phyloP scores from a whole-genome alignment of 2,113 vertebrate genomes.

The Pheucticus melanocephalus region DNA sequence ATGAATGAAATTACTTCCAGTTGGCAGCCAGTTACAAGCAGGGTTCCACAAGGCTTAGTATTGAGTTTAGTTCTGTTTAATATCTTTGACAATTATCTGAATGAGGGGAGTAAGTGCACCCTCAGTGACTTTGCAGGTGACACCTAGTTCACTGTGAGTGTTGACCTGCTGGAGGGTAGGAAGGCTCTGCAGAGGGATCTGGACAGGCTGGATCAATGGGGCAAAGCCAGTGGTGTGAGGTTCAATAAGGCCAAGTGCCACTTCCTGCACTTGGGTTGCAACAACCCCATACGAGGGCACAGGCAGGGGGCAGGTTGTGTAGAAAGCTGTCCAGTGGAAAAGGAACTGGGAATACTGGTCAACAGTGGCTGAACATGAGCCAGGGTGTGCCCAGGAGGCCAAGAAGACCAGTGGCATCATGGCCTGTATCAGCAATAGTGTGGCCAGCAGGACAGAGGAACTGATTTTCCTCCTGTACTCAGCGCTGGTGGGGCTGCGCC shows the following conservation, averaged over 20 bases:
- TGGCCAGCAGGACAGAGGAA: background rate
- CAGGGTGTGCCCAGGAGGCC: background rate
- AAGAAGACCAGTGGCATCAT: background rate
- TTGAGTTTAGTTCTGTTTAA: background rate
- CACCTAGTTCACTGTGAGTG: background rate
- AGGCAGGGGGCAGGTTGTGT: background rate
- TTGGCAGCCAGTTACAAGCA: accelerated
- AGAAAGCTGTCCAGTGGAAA: background rate
- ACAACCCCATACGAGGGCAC: accelerated
- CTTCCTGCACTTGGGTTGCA: accelerated
- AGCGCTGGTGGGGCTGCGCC: background rate
- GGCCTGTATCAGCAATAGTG: background rate
- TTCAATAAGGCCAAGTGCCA: background rate
- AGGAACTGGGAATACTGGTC: background rate
- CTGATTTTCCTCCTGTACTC: background rate
- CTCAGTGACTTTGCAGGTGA: background rate
- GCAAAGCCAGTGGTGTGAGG: background rate
- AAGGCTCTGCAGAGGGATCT: background rate
- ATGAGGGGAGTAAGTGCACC: background rate
- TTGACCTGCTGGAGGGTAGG: background rate
- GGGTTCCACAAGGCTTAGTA: background rate
- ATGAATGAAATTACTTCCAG: background rate
- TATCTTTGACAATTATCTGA: background rate
- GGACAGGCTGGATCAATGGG: background rate
- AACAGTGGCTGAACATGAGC: background rate